Percentiles rank a stretch among this genome's conserved stretches.
These are phyloP conservation scores for Thaumatotibia leucotreta DNA, from an alignment of 1,140 invertebrate genomes.

Conservation along the genomic window DNA sequence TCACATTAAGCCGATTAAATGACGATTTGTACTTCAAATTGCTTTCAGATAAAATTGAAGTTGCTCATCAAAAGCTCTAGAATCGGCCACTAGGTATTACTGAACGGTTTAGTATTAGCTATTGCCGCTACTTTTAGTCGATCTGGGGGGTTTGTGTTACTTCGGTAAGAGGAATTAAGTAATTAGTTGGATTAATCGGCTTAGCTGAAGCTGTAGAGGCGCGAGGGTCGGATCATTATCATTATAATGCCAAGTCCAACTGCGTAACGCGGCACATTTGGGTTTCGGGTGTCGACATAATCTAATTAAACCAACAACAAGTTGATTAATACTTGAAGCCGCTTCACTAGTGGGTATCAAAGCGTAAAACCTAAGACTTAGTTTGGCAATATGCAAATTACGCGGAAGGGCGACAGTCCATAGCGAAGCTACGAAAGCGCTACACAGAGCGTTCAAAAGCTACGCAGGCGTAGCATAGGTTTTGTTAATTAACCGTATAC, in stretches of 20 bases:
- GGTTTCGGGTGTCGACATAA: not conserved
- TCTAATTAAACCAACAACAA: not conserved
- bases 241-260: not conserved
- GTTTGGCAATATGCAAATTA: not conserved
- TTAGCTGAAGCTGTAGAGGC: constrained; percentile 7
- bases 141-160: not conserved
- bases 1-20: constrained; percentile 9
- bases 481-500: not conserved
- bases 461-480: not conserved
- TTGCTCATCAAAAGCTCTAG: not conserved
- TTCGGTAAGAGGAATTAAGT: not conserved
- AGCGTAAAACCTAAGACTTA: not conserved
- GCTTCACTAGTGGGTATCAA: not conserved
- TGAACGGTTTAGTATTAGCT: not conserved
- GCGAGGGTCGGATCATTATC: constrained; percentile 5
- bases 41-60: constrained; percentile 6
- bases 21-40: constrained; percentile 6
- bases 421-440: not conserved
- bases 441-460: not conserved
- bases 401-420: not conserved
- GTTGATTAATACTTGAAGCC: not conserved
- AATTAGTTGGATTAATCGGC: not conserved
- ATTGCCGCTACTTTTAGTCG: not conserved
- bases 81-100: not conserved
- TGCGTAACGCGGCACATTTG: constrained; percentile 5